phyloP scores from a whole-genome alignment of 2,797 vertebrate genomes.

The Tinamus major region DNA sequence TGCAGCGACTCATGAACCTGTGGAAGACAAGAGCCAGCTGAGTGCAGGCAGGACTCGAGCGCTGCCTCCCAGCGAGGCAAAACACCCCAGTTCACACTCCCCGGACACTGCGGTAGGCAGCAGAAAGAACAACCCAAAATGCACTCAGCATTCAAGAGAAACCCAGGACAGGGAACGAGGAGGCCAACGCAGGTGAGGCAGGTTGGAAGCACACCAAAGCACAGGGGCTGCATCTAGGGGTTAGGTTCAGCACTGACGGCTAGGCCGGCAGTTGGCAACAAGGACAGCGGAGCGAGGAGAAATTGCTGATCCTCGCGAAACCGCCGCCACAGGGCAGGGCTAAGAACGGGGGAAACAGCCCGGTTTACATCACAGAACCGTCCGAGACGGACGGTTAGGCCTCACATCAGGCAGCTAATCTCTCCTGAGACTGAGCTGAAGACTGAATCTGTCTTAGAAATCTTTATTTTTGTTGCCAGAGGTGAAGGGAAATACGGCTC shows the following conservation, averaged over 20 bases:
- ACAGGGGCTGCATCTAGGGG: background rate
- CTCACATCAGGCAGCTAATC: background rate
- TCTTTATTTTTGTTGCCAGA: background rate
- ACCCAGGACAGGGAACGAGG: background rate
- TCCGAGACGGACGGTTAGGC: background rate
- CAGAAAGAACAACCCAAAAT: background rate
- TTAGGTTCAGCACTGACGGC: background rate
- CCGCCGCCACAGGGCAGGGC: background rate
- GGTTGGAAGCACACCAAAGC: background rate
- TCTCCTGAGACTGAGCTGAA: background rate
- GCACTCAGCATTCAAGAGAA: background rate
- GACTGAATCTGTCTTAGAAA: background rate
- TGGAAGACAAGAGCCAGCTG: background rate
- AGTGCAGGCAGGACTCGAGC: background rate
- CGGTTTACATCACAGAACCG: background rate
- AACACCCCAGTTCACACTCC: background rate
- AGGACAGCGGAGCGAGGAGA: background rate
- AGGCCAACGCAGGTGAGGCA: background rate
- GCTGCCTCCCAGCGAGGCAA: background rate
- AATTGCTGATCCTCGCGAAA: background rate
- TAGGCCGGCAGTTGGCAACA: background rate
- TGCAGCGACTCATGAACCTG: constrained; percentile 89
- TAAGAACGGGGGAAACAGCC: background rate
- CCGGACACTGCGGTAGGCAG: background rate
- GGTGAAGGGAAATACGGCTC: background rate